Evolutionary conservation across 2,888 invertebrate species (phyloP), one percentile per base, ranked within the genome.

Genomic region (Tenthredo scrophulariae): DNA sequence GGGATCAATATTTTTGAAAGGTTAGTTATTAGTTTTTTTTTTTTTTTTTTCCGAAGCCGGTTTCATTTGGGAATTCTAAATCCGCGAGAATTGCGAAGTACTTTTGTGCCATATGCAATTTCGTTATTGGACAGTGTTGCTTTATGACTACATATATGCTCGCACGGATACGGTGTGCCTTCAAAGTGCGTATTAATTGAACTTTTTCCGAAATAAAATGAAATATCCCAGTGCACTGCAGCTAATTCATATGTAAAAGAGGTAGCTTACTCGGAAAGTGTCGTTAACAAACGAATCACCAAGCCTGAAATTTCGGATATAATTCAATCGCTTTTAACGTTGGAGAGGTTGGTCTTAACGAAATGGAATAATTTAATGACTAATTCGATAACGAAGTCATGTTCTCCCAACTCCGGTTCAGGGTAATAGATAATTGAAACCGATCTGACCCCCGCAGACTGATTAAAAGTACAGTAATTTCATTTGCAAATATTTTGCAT

Each of bases 301-400:
- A 33, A n/a, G 18, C 40, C 33, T 40, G 70, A 70, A 70, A 33
- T 70, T 70, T 37, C 2, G 22, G 15, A 33, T 7, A 33, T 18
- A 37, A 70, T 70, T 70, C 70, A n/a, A 37, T 70, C 37, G 70
- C n/a, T 70, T n/a, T 37, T 1, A 70, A 1, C n/a, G 37, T 40
- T 5, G 13, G 6, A 70, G 37, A 33, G 15, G 9, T 37, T 70
- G 37, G 37, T 37, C 33, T 40, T 70, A 70, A 70, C 37, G 15
- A 70, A 70, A 70, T 37, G 5, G 70, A 70, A 70, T 70, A 70
- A 70, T 70, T 70, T 9, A 70, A 70, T 70, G 70, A 70, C 4
- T 70, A 70, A 70, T 70, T 70, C 37, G 33, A 70, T 70, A 40
- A 70, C 70, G 70, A 37, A 70, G 37, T 70, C 18, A 70, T 70